phyloP scores from a whole-genome alignment of 2,888 invertebrate species.

The Caenorhabditis sulstoni region DNA sequence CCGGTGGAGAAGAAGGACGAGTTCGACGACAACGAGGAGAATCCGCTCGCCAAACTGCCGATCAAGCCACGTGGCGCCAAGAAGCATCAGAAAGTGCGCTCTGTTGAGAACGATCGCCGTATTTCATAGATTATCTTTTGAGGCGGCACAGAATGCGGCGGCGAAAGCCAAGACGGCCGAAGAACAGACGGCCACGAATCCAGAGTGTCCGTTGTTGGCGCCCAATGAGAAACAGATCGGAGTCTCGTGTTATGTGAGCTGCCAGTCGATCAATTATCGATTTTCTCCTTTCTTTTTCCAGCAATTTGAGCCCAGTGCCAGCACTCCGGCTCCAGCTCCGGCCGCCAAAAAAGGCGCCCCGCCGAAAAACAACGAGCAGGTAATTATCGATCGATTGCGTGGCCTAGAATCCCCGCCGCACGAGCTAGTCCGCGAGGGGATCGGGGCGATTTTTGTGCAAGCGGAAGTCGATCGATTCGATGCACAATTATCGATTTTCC shows the following conservation, averaged over 20 bases:
- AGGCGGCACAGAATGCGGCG: not conserved
- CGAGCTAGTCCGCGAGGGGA: too few species aligned
- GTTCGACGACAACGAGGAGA: constrained; percentile 52
- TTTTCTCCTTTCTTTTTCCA: not conserved
- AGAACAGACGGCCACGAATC: not conserved
- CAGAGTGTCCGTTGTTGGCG: constrained; percentile 21
- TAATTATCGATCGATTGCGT: too few species aligned
- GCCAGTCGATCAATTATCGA: not conserved
- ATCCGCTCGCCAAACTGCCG: constrained; percentile 35
- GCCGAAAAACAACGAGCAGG: too few species aligned
- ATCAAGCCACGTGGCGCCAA: constrained; percentile 18
- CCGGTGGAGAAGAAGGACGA: constrained; percentile 40
- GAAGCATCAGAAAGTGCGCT: not conserved
- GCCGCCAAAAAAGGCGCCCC: too few species aligned
- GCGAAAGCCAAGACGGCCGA: constrained; percentile 13
- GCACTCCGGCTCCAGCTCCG: too few species aligned
- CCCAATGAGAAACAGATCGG: constrained; percentile 44
- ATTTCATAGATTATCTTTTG: not conserved
- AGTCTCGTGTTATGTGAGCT: constrained; percentile 38
- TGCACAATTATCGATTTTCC: too few species aligned
- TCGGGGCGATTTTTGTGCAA: too few species aligned
- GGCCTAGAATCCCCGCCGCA: too few species aligned
- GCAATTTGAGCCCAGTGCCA: not conserved
- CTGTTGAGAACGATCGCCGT: not conserved
- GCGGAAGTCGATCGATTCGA: too few species aligned